Percentiles rank a stretch among this genome's conserved stretches.
These are phyloP conservation scores for Merodon equestris DNA, from an alignment of 2,888 invertebrate species.

Conservation along the genomic window DNA sequence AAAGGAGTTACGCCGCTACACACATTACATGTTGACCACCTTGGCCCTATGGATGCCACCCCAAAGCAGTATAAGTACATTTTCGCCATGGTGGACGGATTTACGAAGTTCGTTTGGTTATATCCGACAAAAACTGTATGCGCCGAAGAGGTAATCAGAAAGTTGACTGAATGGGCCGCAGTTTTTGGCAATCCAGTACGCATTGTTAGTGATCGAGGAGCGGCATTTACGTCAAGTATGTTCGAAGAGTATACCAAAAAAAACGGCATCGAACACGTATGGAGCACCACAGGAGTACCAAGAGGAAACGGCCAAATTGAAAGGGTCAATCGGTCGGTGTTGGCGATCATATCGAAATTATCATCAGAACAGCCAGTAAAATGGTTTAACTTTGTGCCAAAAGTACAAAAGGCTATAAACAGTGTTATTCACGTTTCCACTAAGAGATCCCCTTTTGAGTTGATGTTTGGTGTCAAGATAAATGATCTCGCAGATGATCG, in stretches of 20 bases:
- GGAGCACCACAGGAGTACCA: conserved; percentile 45
- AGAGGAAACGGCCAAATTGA: conserved; percentile 64
- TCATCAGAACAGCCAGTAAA: conserved; percentile 42
- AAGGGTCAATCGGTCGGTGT: conserved; percentile 38
- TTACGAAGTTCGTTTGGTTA: conserved; percentile 51
- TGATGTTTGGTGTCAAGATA: conserved; percentile 51
- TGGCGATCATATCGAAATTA: conserved; percentile 44
- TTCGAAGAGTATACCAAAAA: conserved; percentile 34
- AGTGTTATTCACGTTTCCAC: conserved; percentile 31
- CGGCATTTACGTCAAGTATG: conserved; percentile 29
- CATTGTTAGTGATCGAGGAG: conserved; percentile 3
- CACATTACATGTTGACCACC: conserved; percentile 71
- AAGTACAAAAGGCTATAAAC: conserved; percentile 49
- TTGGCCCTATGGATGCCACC: conserved; percentile 68
- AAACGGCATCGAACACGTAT: conserved; percentile 35
- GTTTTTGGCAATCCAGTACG: not conserved
- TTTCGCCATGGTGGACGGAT: conserved; percentile 35
- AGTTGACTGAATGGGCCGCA: not conserved
- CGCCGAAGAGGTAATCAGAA: not conserved
- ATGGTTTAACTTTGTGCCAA: conserved; percentile 48
- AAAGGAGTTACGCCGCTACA: conserved; percentile 72
- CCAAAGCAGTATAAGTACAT: conserved; percentile 53
- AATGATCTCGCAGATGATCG: conserved; percentile 18
- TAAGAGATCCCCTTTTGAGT: conserved; percentile 39
- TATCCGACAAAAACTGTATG: conserved; percentile 25